Percentiles rank a stretch among this genome's conserved stretches.
These are phyloP conservation scores for Apamea epomidion DNA, from an alignment of 2,888 invertebrate species.

Conservation along the genomic window DNA sequence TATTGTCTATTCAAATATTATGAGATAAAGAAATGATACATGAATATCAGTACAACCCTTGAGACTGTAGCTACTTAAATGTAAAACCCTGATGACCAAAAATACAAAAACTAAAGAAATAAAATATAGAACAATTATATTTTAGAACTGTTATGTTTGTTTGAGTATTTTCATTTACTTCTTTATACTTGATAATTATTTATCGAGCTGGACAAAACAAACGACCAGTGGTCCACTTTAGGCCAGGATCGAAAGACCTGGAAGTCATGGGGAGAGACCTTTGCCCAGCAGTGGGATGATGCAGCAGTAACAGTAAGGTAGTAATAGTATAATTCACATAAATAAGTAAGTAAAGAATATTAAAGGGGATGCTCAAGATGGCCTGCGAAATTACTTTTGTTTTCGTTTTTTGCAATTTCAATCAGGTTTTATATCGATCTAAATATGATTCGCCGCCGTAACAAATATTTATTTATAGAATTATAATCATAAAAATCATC, in stretches of 20 bases:
- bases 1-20: constrained; percentile 9
- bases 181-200: not conserved
- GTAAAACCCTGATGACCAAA: constrained; percentile 17
- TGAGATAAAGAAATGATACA: not conserved
- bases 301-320: not conserved
- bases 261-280: no score
- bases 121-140: constrained; percentile 18
- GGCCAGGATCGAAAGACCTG: no score
- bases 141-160: constrained; percentile 26
- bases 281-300: no score
- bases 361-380: not conserved
- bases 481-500: no score
- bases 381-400: no score
- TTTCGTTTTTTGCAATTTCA: no score
- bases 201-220: not conserved
- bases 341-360: not conserved
- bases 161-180: constrained; percentile 38
- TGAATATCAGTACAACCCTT: not conserved
- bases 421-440: not conserved
- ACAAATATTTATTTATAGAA: no score
- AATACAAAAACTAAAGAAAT: constrained; percentile 38
- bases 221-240: no score
- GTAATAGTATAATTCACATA: not conserved
- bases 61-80: constrained; percentile 18
- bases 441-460: no score